Conservation (phyloP, 1,140 invertebrate species). For the Pollicipes pollicipes region DNA sequence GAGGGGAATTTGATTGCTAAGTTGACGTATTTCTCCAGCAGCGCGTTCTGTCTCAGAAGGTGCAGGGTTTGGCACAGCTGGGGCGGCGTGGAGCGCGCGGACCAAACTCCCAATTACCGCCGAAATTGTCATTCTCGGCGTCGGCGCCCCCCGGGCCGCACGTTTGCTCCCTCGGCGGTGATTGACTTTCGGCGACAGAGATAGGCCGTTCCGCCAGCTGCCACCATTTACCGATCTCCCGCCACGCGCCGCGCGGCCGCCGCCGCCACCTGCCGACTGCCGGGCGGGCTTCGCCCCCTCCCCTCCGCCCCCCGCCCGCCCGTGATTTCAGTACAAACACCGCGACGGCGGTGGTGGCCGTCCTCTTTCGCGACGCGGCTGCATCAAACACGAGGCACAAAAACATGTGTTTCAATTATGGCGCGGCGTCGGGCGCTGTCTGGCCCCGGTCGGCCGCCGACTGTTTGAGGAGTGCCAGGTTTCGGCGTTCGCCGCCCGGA, state of each 20-base stretch:
- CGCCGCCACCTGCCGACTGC: conserved; percentile 3
- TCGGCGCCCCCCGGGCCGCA: too few species aligned
- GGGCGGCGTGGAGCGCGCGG: too few species aligned
- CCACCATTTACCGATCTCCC: neutral
- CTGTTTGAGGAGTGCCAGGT: too few species aligned
- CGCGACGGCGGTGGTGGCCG: neutral
- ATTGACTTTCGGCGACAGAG: neutral
- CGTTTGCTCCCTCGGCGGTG: neutral
- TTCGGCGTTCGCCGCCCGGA: too few species aligned
- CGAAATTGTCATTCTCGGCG: too few species aligned
- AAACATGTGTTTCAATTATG: conserved; percentile 1
- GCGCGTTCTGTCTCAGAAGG: too few species aligned
- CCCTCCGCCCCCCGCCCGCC: too few species aligned
- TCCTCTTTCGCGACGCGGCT: neutral
- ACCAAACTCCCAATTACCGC: too few species aligned
- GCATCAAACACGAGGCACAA: neutral
- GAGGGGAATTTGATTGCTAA: too few species aligned
- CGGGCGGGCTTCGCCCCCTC: neutral
- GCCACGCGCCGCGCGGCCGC: neutral
- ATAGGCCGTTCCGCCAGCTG: neutral
- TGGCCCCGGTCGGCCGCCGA: neutral
- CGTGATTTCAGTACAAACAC: neutral
- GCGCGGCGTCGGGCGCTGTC: neutral
- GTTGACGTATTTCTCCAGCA: too few species aligned
- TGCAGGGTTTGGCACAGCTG: too few species aligned